phyloP scores from a whole-genome alignment of 2,113 vertebrate species.

The Podocnemis expansa region DNA sequence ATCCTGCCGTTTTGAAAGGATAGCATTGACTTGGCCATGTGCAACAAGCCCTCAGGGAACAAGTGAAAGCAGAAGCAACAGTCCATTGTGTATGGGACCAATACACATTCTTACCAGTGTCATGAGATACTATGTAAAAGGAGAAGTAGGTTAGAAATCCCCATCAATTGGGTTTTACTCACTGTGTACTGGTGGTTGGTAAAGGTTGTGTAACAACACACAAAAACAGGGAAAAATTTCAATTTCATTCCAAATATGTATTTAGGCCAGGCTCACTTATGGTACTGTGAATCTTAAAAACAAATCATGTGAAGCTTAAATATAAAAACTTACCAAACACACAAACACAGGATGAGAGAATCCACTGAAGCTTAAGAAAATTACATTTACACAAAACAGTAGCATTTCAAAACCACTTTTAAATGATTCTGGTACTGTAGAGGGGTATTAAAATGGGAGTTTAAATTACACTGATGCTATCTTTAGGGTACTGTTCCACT shows the following conservation, averaged over 20 bases:
- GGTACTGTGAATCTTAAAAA: not conserved
- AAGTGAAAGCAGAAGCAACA: not conserved
- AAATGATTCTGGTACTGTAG: not conserved
- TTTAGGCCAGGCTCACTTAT: not conserved
- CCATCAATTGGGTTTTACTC: not conserved
- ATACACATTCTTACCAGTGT: not conserved
- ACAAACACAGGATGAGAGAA: not conserved
- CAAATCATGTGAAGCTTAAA: not conserved
- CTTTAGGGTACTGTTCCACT: not conserved
- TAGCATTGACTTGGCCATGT: not conserved
- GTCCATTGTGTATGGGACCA: not conserved
- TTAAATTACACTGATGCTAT: not conserved
- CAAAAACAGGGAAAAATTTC: not conserved
- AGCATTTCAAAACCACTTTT: not conserved
- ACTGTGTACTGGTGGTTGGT: not conserved
- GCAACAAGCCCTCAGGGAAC: not conserved
- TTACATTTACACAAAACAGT: not conserved
- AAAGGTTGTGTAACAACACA: not conserved
- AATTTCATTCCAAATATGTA: not conserved
- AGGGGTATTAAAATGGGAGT: not conserved
- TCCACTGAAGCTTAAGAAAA: not conserved
- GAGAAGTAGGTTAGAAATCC: not conserved
- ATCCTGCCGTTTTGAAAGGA: not conserved
- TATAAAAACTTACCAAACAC: not conserved
- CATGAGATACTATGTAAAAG: accelerated